phyloP scores from a whole-genome alignment of 2,888 invertebrate species.

The Macrophya annulata region DNA sequence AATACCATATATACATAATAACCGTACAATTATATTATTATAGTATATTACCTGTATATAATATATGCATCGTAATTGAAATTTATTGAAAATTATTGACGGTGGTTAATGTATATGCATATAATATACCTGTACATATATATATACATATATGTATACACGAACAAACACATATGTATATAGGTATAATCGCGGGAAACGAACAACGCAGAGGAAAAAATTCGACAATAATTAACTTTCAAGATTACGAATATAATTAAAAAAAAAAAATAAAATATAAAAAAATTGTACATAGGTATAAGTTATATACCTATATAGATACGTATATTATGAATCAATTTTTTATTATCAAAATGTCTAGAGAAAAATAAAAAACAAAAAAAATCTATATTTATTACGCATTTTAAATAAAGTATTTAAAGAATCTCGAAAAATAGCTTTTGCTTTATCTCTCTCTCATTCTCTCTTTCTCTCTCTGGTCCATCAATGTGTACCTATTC shows the following conservation, averaged over 20 bases:
- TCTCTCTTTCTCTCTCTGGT: background rate
- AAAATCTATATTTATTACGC: background rate
- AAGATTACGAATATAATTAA: background rate
- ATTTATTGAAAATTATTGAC: constrained; percentile 24
- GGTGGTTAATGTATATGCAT: background rate
- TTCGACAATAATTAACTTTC: background rate
- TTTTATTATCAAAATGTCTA: no score
- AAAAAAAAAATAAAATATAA: no score
- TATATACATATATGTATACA: background rate
- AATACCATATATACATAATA: background rate
- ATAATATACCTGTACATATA: no score
- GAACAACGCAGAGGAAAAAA: background rate
- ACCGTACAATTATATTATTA: background rate
- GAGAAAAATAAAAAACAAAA: no score
- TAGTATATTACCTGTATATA: background rate
- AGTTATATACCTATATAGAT: no score
- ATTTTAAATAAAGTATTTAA: constrained; percentile 8
- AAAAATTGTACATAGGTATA: no score
- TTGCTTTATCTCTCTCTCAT: background rate
- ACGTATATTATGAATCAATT: no score
- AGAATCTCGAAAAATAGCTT: constrained; percentile 41
- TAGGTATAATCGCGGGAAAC: no score
- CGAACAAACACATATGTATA: no score
- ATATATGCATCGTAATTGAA: background rate
- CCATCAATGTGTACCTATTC: constrained; percentile 30